These are phyloP conservation scores for Atta texana DNA, from an alignment of 1,140 invertebrate genomes.

Conservation along the genomic window DNA sequence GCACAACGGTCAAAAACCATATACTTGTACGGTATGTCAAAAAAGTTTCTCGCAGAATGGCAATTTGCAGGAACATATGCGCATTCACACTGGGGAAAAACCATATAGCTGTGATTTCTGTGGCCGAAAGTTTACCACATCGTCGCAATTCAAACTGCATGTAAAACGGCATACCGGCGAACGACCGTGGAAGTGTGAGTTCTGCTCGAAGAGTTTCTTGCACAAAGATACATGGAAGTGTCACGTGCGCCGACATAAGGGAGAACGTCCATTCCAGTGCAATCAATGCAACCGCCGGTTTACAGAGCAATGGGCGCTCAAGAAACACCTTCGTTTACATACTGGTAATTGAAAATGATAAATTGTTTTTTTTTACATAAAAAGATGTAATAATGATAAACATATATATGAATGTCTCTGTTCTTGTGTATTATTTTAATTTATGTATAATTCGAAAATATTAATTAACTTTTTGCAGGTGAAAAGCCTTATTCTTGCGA, in stretches of 20 bases:
- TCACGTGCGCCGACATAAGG: constrained; percentile 89
- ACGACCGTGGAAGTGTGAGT: constrained; percentile 88
- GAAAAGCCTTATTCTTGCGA: constrained; percentile 93
- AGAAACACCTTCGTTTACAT: constrained; percentile 89
- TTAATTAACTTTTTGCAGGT: constrained; percentile 82
- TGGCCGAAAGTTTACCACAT: constrained; percentile 90
- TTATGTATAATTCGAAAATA: constrained; percentile 10
- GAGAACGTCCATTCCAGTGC: constrained; percentile 89
- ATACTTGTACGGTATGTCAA: constrained; percentile 87
- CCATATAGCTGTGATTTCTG: constrained; percentile 90
- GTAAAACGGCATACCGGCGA: constrained; percentile 89
- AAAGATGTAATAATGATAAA: neutral
- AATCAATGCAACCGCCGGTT: constrained; percentile 88
- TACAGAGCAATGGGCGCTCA: constrained; percentile 89
- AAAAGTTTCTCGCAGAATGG: constrained; percentile 89
- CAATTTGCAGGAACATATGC: constrained; percentile 88
- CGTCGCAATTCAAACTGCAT: constrained; percentile 89
- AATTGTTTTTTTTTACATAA: neutral
- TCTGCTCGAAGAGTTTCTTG: constrained; percentile 88
- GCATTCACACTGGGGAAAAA: constrained; percentile 89
- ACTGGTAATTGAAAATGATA: constrained; percentile 84
- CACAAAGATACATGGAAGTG: constrained; percentile 89
- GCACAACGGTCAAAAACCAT: constrained; percentile 88
- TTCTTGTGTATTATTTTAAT: neutral
- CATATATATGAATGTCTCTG: neutral